Evolutionary conservation across 1,140 invertebrate species (phyloP), one percentile per base, ranked within the genome.

Genomic region (Lanistes nyassanus): DNA sequence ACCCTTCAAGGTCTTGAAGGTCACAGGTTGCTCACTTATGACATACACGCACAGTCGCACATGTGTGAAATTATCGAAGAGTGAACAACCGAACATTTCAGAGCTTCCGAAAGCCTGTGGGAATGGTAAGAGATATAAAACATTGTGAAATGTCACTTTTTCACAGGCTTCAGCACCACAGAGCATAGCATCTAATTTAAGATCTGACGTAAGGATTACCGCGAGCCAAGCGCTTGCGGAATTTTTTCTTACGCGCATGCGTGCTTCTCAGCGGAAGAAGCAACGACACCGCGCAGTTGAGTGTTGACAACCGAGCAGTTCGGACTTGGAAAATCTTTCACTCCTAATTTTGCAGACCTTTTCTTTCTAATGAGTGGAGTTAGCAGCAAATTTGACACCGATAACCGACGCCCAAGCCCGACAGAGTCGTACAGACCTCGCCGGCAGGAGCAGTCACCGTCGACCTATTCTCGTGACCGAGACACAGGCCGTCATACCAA

Each of bases 351-450:
- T 60, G 29, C 9, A 60, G 56, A 31, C n/a, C 26, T 23, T 55
- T 53, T 56, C 55, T 60, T 72, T 72, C 70, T 72, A 72, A 72
- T 72, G 70, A 72, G 70, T 37, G 70, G 70, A 72, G 70, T 72
- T 36, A 36, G 70, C 55, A 72, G 70, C n/a, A 60, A 72, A 39
- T 72, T 72, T 56, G 70, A 72, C 53, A 62, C 51, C 26, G 70
- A 72, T 39, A 31, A 72, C 47, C n/a, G 56, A 72, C 53, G 70
- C 70, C 70, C 55, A 60, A 72, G 70, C 55, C 70, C 70, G 11
- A 60, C 36, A 34, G 70, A 72, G 70, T 42, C 51, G 53, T 72
- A 55, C 29, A 31, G 55, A 70, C 37, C n/a, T 55, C 29, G 56
- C 47, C 68, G 51, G 68, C 53, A 51, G 68, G 68, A 70, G 47